Conservation (phyloP, 2,113 vertebrate species). For the Otocyon megalotis region DNA sequence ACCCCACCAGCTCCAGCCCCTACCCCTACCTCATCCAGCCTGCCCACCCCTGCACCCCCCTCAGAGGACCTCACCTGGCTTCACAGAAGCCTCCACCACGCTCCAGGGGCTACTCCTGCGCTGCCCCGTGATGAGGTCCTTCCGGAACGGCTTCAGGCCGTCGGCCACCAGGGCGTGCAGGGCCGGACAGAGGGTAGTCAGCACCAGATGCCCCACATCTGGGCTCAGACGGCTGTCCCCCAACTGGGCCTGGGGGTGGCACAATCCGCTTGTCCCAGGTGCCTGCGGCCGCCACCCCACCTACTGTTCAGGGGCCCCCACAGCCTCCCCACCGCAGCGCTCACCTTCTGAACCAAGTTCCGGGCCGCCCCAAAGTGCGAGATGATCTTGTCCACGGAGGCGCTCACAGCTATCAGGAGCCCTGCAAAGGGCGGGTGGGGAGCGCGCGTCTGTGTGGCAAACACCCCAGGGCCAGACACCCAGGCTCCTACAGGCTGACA, state of each 20-base stretch:
- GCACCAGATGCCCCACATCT: slow-evolving; percentile 93
- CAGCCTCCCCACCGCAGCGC: slow-evolving; percentile 39
- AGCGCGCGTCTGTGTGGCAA: not conserved
- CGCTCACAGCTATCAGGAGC: slow-evolving; percentile 91
- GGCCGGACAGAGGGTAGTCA: slow-evolving; percentile 95
- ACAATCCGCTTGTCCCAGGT: not conserved
- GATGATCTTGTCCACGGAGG: slow-evolving; percentile 95
- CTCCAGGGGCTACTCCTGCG: slow-evolving; percentile 95
- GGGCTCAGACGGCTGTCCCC: slow-evolving; percentile 96
- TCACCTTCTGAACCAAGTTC: slow-evolving; percentile 97
- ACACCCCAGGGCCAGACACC: accelerated
- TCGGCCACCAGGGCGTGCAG: slow-evolving; percentile 93
- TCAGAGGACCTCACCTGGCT: slow-evolving; percentile 87
- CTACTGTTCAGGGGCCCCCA: not conserved
- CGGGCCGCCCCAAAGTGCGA: slow-evolving; percentile 94
- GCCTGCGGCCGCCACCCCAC: not conserved
- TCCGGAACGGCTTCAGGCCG: slow-evolving; percentile 96
- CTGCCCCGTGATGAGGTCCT: slow-evolving; percentile 96
- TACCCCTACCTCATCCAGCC: too few relatives aligned
- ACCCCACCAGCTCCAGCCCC: not conserved
- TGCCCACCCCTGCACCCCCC: accelerated
- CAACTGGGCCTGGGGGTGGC: slow-evolving; percentile 91
- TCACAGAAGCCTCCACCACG: slow-evolving; percentile 94
- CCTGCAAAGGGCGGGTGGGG: slow-evolving; percentile 82
- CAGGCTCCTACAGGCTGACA: not conserved